phyloP scores from a whole-genome alignment of 2,888 invertebrate species.

The Ethmia dodecea region DNA sequence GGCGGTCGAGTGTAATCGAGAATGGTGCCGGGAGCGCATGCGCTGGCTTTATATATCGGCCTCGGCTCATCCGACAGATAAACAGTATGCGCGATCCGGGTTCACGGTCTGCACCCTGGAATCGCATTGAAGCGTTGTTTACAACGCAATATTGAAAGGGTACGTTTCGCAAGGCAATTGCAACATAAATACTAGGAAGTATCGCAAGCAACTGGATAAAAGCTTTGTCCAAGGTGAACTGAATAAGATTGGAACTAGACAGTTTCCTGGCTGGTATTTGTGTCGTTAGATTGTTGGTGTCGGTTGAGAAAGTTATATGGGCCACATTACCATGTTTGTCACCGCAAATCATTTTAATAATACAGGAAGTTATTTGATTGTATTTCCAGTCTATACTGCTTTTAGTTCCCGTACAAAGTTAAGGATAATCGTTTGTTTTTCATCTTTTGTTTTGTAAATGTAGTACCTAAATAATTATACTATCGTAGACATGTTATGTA shows the following conservation, averaged over 20 bases:
- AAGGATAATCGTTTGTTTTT: too few relatives aligned
- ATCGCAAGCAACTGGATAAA: conserved; percentile 20
- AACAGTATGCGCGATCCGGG: conserved; percentile 52
- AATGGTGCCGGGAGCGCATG: conserved; percentile 68
- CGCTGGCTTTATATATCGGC: conserved; percentile 69
- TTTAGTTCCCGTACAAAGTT: too few relatives aligned
- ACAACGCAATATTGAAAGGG: conserved; percentile 43
- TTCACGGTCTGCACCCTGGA: conserved; percentile 72
- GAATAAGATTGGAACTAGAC: conserved; percentile 27
- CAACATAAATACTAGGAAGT: conserved; percentile 42
- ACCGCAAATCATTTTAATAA: neutral
- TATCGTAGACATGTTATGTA: too few relatives aligned
- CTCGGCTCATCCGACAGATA: conserved; percentile 69
- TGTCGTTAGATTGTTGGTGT: neutral
- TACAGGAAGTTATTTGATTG: neutral
- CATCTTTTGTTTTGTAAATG: too few relatives aligned
- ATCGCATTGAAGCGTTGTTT: conserved; percentile 46
- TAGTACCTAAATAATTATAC: too few relatives aligned
- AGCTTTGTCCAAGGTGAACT: conserved; percentile 28
- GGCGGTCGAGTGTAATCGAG: conserved; percentile 62
- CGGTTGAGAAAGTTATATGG: neutral
- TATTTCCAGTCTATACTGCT: neutral
- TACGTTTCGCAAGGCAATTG: conserved; percentile 36
- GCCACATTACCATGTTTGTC: neutral
- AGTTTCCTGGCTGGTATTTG: neutral